Evolutionary conservation across 2,797 vertebrate species (phyloP), one percentile per base, ranked within the genome.

Genomic region (Cirrhinus molitorella): DNA sequence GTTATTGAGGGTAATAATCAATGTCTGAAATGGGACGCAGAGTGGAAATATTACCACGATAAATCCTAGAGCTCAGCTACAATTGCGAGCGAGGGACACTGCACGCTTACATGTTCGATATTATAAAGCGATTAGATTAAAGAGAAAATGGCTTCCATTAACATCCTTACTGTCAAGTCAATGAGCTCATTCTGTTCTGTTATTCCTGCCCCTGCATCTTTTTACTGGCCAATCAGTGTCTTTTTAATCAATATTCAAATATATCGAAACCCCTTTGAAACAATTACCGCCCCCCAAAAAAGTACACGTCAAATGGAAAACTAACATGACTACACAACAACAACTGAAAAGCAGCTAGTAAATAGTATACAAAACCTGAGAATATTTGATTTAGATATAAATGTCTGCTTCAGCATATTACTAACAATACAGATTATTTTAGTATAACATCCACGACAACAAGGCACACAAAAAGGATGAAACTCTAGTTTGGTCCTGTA

Each of bases 191-290:
- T 65, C 68, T 61, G 21, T 81, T 66, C 82, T 43, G 25, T 70
- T n/a, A n/a, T n/a, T 17, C 73, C 47, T 14, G 4, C 51, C 47
- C 47, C 57, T 19, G 25, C 17, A 37, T 81, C 13, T 49, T 65
- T 51, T 80, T 63, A 78, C 25, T 6, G 53, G 49, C 88, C 89
- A 92, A 94, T 95, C 93, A 91, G 92, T 95, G 94, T 89, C 93
- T 92, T 89, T 90, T 94, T 94, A 94, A 90, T 91, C 83, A 83
- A 93, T 93, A 94, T 93, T 94, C 5, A 59, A 73, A 53, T 53
- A 34, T 7, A 21, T 47, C 68, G 49, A 49, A 81, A 77, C 7
- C 11, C 1, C 12, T 51, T 53, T 40, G 11, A 67, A 67, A 49
- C 21, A 53, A 23, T 5, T 51, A 10, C 12, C 16, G 23, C 23